phyloP scores from a whole-genome alignment of 2,113 vertebrate genomes.

The Raja brachyura region DNA sequence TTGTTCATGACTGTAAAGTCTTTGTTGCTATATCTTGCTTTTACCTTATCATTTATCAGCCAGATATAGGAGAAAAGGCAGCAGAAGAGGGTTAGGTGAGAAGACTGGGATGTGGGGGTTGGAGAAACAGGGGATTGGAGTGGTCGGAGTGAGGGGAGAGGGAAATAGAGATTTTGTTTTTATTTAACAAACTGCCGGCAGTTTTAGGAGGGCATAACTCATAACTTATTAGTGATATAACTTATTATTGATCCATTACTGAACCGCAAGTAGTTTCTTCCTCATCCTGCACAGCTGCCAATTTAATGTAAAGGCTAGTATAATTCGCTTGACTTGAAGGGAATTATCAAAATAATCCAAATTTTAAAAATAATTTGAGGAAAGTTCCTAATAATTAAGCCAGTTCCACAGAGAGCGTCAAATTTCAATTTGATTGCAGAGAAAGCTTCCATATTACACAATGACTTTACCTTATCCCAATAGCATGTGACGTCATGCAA shows the following conservation, averaged over 20 bases:
- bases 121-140: no score
- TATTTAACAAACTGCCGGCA: no score
- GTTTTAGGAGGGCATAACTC: no score
- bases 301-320: not conserved
- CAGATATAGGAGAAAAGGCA: no score
- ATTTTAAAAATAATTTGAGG: not conserved
- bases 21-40: no score
- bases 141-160: no score
- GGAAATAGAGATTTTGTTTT: no score
- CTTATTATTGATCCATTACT: not conserved
- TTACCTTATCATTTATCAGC: no score
- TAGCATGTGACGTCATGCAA: constrained; percentile 71
- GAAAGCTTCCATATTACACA: not conserved
- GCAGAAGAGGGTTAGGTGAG: no score
- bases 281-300: not conserved
- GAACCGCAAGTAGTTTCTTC: not conserved
- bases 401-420: not conserved
- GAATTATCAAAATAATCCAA: not conserved
- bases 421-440: not conserved
- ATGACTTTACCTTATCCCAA: constrained; percentile 74
- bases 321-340: not conserved
- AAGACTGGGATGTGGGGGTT: no score
- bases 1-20: no score
- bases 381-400: not conserved
- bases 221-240: not conserved